Conservation (phyloP, 2,113 vertebrate species). For the Siniperca chuatsi region DNA sequence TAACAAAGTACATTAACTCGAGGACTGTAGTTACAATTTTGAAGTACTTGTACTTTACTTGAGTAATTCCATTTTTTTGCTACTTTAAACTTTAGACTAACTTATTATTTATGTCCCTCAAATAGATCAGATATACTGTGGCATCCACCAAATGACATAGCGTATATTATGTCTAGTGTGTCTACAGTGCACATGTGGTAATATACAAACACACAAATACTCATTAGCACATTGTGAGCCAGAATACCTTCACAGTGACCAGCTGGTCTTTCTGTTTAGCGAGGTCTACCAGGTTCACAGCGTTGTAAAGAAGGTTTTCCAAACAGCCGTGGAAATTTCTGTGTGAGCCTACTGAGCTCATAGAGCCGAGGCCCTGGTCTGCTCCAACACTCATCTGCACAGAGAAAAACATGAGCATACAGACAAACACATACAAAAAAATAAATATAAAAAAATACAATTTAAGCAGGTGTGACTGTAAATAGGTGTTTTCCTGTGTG, state of each 20-base stretch:
- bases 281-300: slow-evolving; percentile 88
- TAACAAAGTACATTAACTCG: too few species aligned
- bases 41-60: too few species aligned
- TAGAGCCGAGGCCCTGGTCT: slow-evolving; percentile 83
- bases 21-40: neutral
- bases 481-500: neutral
- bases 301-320: slow-evolving; percentile 93
- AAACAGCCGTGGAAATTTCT: slow-evolving; percentile 92
- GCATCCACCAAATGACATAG: neutral
- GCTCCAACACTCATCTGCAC: slow-evolving; percentile 93
- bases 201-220: slow-evolving; percentile 1
- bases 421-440: neutral
- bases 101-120: neutral
- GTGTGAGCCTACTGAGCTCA: slow-evolving; percentile 71
- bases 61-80: too few species aligned
- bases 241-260: slow-evolving; percentile 87
- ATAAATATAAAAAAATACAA: neutral
- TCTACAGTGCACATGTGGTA: neutral
- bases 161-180: too few species aligned
- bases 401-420: neutral
- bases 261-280: slow-evolving; percentile 84
- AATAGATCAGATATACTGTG: neutral
- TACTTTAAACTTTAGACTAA: neutral
- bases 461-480: neutral
- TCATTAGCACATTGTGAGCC: neutral